Base-by-base conservation (phyloP, 2,797 vertebrate genomes). In the Lycodopsis pacificus region DNA sequence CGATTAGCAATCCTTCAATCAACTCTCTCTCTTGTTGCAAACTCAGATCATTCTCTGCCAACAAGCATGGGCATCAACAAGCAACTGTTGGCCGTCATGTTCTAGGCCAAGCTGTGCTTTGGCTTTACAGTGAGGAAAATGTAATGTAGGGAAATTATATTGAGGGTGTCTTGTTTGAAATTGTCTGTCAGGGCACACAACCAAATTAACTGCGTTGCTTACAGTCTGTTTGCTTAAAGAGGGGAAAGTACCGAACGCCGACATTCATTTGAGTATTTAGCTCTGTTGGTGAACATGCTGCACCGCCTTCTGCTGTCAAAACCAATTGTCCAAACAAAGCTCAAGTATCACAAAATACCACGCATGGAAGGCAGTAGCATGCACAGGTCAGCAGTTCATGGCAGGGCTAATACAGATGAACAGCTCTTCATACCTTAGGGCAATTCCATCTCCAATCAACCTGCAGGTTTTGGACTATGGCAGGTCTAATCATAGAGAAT, bases 1-100 rank as follows among this genome's bases (percentile, higher is more conserved):
- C 86, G 91, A 92, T 93, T 92, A 93, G 87, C 70, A 64, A 88
- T 90, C 88, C 84, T 91, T 93, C 92, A 92, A 91, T 94, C 92
- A 93, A 53, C 54, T 69, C 72, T 71, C 76, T 69, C 68, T 71
- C 74, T 77, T 57, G 74, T 81, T 83, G 80, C 79, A 83, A 85
- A 88, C 82, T 76, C 87, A 64, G 73, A 85, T 74, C 77, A 80
- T 44, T 65, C 83, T 69, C 89, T 91, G 94, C 89, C 91, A 93
- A 91, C 83, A 90, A 59, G 46, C 74, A 85, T 73, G 67, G 85
- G 77, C 83, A 86, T 83, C 86, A 91, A 89, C 83, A 83, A 88
- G 84, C 78, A 85, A 89, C 78, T 80, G 86, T 88, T 86, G 89
- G 85, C 85, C 65, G 27, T 68, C 64, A 38, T 63, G 71, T 88